These are phyloP conservation scores for Scarus forsteni DNA, from an alignment of 2,797 vertebrate genomes.

Conservation along the genomic window DNA sequence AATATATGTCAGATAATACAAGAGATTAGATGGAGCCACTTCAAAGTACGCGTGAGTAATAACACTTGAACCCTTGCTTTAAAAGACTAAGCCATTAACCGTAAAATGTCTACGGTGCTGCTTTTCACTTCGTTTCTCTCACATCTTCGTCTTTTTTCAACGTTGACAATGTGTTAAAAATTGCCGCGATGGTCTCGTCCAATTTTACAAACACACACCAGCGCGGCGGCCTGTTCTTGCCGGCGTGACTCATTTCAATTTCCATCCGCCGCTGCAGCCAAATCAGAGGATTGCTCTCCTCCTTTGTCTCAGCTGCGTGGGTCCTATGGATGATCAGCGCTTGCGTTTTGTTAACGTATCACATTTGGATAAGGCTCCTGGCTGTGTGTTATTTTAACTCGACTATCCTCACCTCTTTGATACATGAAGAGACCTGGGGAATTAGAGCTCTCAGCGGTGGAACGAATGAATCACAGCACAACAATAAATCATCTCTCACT, in stretches of 20 bases:
- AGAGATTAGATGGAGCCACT: conserved; percentile 30
- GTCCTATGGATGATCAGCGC: conserved; percentile 61
- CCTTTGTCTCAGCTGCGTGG: conserved; percentile 50
- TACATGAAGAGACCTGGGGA: conserved; percentile 52
- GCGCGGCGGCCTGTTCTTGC: conserved; percentile 21
- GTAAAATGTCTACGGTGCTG: conserved; percentile 6
- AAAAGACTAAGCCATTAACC: conserved; percentile 6
- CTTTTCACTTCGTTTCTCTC: background rate
- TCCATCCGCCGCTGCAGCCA: conserved; percentile 31
- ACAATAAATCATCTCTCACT: conserved; percentile 61
- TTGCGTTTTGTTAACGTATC: conserved; percentile 66
- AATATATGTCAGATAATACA: conserved; percentile 7
- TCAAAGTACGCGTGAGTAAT: conserved; percentile 1
- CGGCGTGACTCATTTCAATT: conserved; percentile 61
- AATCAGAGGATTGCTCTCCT: conserved; percentile 54
- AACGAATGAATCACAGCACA: conserved; percentile 61
- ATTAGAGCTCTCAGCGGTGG: conserved; percentile 61
- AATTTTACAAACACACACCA: conserved; percentile 24
- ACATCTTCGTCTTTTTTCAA: conserved; percentile 12
- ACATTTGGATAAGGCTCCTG: conserved; percentile 69
- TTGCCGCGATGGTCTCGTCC: conserved; percentile 32
- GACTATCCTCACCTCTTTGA: conserved; percentile 46
- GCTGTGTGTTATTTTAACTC: conserved; percentile 28
- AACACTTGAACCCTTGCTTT: conserved; percentile 5
- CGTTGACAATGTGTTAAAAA: conserved; percentile 22